Evolutionary conservation across 2,797 vertebrate genomes (phyloP).

Genomic region (Hippoglossus hippoglossus): DNA sequence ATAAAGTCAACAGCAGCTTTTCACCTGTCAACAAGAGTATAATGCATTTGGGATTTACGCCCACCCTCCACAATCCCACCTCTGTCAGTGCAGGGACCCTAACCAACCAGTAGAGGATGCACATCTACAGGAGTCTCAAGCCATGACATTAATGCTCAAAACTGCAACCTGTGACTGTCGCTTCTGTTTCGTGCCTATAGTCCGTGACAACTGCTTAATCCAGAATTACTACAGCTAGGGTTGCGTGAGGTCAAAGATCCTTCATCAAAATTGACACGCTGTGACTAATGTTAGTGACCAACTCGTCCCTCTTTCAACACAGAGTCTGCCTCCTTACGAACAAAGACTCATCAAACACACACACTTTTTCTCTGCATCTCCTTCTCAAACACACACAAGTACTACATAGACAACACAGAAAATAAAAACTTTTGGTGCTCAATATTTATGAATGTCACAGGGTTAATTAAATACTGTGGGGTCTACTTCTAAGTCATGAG

Average conservation of each 20-base stretch:
- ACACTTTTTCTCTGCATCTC: not conserved
- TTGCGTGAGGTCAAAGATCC: slow-evolving; percentile 13
- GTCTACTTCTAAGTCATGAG: no score
- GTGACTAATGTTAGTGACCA: slow-evolving; percentile 59
- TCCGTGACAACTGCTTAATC: not conserved
- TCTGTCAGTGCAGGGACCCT: slow-evolving; percentile 9
- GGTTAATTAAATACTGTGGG: no score
- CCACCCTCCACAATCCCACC: not conserved
- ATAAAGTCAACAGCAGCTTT: not conserved
- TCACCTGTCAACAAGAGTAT: not conserved
- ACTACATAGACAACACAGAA: not conserved
- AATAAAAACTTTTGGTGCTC: no score
- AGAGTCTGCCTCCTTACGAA: slow-evolving; percentile 16
- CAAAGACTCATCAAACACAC: slow-evolving; percentile 37
- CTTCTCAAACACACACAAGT: not conserved
- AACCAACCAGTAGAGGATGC: slow-evolving; percentile 18
- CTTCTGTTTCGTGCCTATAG: not conserved
- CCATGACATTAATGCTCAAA: slow-evolving; percentile 12
- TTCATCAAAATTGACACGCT: slow-evolving; percentile 1
- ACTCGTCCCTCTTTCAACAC: slow-evolving; percentile 66
- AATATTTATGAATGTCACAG: no score
- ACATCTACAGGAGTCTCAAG: not conserved
- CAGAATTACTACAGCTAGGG: slow-evolving; percentile 10
- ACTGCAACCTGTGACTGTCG: not conserved
- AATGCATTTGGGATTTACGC: not conserved